Conservation (phyloP, 2,113 vertebrate species). For the Columba livia region DNA sequence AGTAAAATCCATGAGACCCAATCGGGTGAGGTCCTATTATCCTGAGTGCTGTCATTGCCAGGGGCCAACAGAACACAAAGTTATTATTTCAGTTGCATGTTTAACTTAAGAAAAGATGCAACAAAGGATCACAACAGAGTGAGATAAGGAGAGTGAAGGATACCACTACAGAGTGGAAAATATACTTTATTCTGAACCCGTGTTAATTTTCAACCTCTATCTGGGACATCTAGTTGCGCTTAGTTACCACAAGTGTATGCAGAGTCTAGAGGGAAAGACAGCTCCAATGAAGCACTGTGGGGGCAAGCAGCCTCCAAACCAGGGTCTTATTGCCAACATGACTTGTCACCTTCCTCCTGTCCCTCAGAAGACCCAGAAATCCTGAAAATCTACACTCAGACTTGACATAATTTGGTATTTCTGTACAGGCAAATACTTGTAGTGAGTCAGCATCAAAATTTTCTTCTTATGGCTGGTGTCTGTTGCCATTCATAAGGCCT, state of each 20-base stretch:
- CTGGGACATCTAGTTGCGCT: background rate
- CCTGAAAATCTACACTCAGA: background rate
- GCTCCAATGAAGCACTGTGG: background rate
- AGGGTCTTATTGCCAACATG: accelerated
- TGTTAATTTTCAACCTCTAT: background rate
- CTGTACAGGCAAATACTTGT: background rate
- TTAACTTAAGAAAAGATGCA: background rate
- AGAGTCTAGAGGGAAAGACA: background rate
- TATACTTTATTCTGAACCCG: background rate
- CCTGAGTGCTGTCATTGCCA: background rate
- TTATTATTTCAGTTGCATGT: background rate
- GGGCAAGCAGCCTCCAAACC: background rate
- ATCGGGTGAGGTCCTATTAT: background rate
- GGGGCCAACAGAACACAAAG: background rate
- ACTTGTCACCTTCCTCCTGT: background rate
- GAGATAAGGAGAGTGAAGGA: background rate
- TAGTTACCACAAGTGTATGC: background rate
- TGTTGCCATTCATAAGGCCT: background rate
- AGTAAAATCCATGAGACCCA: background rate
- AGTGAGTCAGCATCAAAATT: background rate
- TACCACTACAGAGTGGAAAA: background rate
- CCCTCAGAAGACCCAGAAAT: background rate
- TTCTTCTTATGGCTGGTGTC: background rate
- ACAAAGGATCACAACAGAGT: background rate
- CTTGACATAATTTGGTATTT: background rate